Conservation (phyloP, 1,140 invertebrate species). For the Yoshiicerus persimilis region DNA sequence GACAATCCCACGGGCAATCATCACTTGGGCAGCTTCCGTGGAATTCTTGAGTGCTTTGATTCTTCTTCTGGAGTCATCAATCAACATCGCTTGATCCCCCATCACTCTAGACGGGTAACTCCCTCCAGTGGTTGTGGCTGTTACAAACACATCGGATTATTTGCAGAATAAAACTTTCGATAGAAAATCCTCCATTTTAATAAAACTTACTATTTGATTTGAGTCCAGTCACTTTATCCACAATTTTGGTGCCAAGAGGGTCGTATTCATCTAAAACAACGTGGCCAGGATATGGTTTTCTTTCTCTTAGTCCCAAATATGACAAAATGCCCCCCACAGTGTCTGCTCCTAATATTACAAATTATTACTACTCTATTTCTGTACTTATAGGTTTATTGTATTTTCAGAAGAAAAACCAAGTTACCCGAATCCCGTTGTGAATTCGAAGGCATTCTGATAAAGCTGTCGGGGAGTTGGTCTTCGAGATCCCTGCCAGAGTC, state of each 20-base stretch:
- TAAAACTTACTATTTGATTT: constrained; percentile 3
- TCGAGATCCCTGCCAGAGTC: background rate
- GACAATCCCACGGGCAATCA: constrained; percentile 61
- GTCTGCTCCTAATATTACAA: background rate
- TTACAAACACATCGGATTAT: background rate
- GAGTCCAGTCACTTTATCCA: constrained; percentile 50
- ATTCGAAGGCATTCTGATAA: constrained; percentile 9
- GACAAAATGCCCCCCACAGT: constrained; percentile 38
- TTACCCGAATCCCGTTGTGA: background rate
- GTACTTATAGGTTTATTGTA: too few relatives aligned
- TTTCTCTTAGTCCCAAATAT: constrained; percentile 55
- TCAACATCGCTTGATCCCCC: constrained; percentile 58
- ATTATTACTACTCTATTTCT: too few relatives aligned
- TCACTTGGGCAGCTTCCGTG: constrained; percentile 59
- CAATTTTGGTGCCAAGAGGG: constrained; percentile 59
- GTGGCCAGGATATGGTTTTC: constrained; percentile 56
- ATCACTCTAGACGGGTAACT: constrained; percentile 50
- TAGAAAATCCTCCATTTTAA: too few relatives aligned
- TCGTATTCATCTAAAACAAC: constrained; percentile 58
- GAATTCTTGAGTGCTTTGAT: constrained; percentile 59
- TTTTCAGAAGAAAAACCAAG: background rate
- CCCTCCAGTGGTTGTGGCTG: background rate
- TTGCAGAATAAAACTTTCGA: too few relatives aligned
- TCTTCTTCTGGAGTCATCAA: constrained; percentile 57
- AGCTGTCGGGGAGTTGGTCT: constrained; percentile 27